Evolutionary conservation across 2,888 invertebrate species (phyloP).

Genomic region (Drosophila nr. perissopoda): DNA sequence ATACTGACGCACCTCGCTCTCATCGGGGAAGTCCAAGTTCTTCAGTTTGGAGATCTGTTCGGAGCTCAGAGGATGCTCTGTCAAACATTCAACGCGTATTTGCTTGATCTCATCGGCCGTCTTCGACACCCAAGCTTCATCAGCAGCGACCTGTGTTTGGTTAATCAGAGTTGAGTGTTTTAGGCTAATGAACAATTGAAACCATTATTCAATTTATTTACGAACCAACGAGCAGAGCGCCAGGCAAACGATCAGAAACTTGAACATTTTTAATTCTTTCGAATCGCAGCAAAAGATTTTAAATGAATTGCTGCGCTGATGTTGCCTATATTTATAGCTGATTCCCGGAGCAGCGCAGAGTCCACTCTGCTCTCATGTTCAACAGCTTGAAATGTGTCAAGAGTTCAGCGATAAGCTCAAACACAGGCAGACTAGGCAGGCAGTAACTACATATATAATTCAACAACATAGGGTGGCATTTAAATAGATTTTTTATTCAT

Average conservation of each 20-base stretch:
- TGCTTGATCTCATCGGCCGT: conserved; percentile 73
- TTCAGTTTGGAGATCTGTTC: conserved; percentile 72
- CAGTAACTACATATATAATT: conserved; percentile 10
- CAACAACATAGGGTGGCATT: conserved; percentile 12
- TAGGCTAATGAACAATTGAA: background rate
- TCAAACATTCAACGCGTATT: conserved; percentile 76
- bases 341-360: conserved; percentile 12
- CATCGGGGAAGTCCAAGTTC: conserved; percentile 75
- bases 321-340: conserved; percentile 54
- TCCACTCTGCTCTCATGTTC: conserved; percentile 12
- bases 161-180: background rate
- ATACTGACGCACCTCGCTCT: conserved; percentile 78
- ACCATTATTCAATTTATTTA: conserved; percentile 13
- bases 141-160: conserved; percentile 62
- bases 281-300: conserved; percentile 27
- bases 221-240: conserved; percentile 64
- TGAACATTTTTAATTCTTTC: conserved; percentile 56
- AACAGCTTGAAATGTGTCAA: conserved; percentile 48
- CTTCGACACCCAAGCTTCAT: conserved; percentile 79
- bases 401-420: conserved; percentile 58
- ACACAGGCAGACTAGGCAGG: conserved; percentile 14
- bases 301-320: conserved; percentile 42
- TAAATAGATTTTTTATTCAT: conserved; percentile 10
- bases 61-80: conserved; percentile 63
- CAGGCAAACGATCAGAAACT: conserved; percentile 59